Evolutionary conservation across 2,888 invertebrate species (phyloP), one percentile per base, ranked within the genome.

Genomic region (Sminthurides aquaticus): DNA sequence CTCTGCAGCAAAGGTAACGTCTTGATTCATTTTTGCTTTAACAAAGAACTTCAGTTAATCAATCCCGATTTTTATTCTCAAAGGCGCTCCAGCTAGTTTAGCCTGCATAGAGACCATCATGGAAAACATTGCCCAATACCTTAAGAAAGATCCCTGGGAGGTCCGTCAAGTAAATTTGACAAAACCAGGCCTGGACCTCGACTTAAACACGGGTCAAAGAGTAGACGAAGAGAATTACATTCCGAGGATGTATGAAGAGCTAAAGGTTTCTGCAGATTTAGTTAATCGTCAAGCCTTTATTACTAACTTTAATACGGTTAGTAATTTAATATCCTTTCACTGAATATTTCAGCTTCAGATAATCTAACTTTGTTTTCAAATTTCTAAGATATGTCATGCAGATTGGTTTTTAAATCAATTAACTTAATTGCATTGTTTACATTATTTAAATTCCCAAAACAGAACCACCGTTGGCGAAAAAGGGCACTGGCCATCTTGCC

Each of bases 31-130:
- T 18, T 43, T 43, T 43, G 18, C 18, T 43, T 8, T 8, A 43
- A 43, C 18, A 11, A 43, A 43, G 18, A 43, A 43, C 43, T 8
- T 18, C 43, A 18, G 43, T 43, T 43, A 43, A 11, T 43, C 43
- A 18, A n/a, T n/a, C n/a, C n/a, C n/a, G n/a, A n/a, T n/a, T n/a
- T n/a, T n/a, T 57, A 8, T 11, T 54, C 49, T n/a, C 25, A 27
- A 55, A 86, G 86, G 84, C 15, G 80, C 85, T 0, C 78, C 85
- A 0, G 89, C 89, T 78, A 84, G 82, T 24, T 78, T 87, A 15
- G 83, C 83, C 0, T 81, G 84, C 77, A 81, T 82, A 67, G 87
- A 87, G 78, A 79, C 81, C 58, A 81, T 87, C 18, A 86, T 87
- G 85, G 87, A 87, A 68, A 84, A 84, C 76, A 84, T 87, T 68